These are phyloP conservation scores for Sesamia inferens DNA, from an alignment of 2,888 invertebrate species.

Conservation along the genomic window DNA sequence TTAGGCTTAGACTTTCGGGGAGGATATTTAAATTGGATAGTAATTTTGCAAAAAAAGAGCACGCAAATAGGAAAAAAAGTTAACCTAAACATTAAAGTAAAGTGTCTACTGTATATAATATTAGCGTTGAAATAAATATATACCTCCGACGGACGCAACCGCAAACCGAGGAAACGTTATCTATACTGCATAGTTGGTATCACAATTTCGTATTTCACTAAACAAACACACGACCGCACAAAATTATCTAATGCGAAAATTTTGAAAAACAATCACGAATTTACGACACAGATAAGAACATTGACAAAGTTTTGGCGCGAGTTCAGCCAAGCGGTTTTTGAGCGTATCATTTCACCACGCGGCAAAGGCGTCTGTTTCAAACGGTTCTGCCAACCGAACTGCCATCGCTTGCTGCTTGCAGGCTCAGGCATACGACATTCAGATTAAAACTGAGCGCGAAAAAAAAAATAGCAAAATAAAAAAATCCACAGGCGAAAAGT, in stretches of 20 bases:
- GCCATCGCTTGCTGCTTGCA: constrained; percentile 57
- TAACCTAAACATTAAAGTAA: constrained; percentile 1
- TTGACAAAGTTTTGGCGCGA: constrained; percentile 46
- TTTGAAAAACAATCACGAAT: constrained; percentile 46
- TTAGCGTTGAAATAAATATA: constrained; percentile 70
- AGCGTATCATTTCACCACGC: constrained; percentile 67
- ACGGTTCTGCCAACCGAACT: constrained; percentile 77
- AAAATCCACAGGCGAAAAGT: constrained; percentile 33
- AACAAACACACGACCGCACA: constrained; percentile 79
- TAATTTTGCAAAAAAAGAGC: not conserved
- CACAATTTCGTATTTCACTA: constrained; percentile 77
- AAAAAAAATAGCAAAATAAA: constrained; percentile 44
- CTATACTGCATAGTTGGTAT: constrained; percentile 78
- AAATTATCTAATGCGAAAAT: constrained; percentile 64
- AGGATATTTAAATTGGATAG: not conserved
- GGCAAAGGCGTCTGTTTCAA: constrained; percentile 73
- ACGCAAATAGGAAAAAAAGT: constrained; percentile 4
- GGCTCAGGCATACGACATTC: constrained; percentile 50
- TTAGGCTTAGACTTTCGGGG: not conserved
- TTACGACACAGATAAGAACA: constrained; percentile 50
- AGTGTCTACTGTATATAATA: constrained; percentile 20
- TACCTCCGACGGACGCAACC: constrained; percentile 76
- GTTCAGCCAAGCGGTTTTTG: constrained; percentile 56
- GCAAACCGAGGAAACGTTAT: constrained; percentile 82
- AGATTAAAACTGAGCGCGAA: constrained; percentile 50